A percentile compares a stretch with the other conserved stretches of the same genome.
These are phyloP conservation scores for Hemithea aestivaria DNA, from an alignment of 2,888 invertebrate genomes.

Conservation along the genomic window DNA sequence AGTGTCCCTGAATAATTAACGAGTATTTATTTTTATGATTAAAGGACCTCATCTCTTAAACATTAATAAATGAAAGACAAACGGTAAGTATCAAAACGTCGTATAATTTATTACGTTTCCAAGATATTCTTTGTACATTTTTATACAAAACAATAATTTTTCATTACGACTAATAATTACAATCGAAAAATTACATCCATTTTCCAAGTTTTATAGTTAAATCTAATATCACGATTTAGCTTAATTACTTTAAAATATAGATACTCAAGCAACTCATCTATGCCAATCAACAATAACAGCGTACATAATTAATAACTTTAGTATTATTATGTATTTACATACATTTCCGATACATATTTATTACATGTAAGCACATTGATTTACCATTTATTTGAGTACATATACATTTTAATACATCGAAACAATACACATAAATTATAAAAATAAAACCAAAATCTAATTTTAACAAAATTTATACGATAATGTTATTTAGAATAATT, in stretches of 20 bases:
- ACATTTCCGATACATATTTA: constrained; percentile 23
- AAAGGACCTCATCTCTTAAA: constrained; percentile 14
- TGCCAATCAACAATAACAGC: constrained; percentile 64
- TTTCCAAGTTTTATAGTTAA: constrained; percentile 73
- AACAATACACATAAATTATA: constrained; percentile 9
- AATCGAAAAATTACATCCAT: constrained; percentile 77
- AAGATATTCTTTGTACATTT: constrained; percentile 75
- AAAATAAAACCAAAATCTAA: neutral
- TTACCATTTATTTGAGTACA: constrained; percentile 14
- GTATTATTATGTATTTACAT: constrained; percentile 20
- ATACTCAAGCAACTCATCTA: constrained; percentile 68
- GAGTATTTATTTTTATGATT: constrained; percentile 26
- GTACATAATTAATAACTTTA: constrained; percentile 41
- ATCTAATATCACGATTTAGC: constrained; percentile 79
- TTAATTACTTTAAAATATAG: constrained; percentile 70
- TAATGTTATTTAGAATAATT: too few relatives aligned
- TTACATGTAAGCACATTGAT: constrained; percentile 23
- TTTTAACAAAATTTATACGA: neutral
- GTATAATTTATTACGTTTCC: constrained; percentile 77
- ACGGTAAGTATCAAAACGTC: constrained; percentile 75
- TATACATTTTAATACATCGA: constrained; percentile 10
- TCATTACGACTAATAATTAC: constrained; percentile 75
- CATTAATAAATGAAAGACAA: constrained; percentile 50
- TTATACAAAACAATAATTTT: constrained; percentile 78
- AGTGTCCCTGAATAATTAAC: constrained; percentile 22